Evolutionary conservation across 2,113 vertebrate species (phyloP).

Genomic region (Numida meleagris): DNA sequence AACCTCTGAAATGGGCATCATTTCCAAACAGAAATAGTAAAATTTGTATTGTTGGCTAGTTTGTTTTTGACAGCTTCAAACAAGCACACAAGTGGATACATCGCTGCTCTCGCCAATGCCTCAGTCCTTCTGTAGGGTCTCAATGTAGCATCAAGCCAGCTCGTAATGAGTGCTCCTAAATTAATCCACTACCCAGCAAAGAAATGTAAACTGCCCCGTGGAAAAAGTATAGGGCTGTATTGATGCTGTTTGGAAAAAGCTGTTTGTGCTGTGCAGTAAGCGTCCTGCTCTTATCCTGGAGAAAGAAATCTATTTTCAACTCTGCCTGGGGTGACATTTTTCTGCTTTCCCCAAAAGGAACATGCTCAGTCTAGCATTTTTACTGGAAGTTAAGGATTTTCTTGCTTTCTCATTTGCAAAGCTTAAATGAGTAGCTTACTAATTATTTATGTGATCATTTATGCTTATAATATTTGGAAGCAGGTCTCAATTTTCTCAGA

Average conservation of each 20-base stretch:
- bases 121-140: neutral
- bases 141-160: rapidly evolving
- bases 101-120: rapidly evolving
- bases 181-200: neutral
- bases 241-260: neutral
- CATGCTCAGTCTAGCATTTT: neutral
- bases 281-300: neutral
- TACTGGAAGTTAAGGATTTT: neutral
- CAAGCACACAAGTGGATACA: rapidly evolving
- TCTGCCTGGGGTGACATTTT: neutral
- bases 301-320: neutral
- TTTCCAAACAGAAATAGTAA: neutral
- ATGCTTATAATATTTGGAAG: conserved; percentile 26
- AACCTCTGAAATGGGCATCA: rapidly evolving
- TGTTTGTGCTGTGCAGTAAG: neutral
- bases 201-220: rapidly evolving
- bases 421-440: neutral
- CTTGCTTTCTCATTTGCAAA: neutral
- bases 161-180: rapidly evolving
- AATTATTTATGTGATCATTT: conserved; percentile 42
- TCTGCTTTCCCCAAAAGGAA: neutral
- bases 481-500: neutral
- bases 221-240: rapidly evolving
- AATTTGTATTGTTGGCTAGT: neutral
- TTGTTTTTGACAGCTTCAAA: neutral